Evolutionary conservation across 1,140 invertebrate genomes (phyloP).

Genomic region (Orussus abietinus): DNA sequence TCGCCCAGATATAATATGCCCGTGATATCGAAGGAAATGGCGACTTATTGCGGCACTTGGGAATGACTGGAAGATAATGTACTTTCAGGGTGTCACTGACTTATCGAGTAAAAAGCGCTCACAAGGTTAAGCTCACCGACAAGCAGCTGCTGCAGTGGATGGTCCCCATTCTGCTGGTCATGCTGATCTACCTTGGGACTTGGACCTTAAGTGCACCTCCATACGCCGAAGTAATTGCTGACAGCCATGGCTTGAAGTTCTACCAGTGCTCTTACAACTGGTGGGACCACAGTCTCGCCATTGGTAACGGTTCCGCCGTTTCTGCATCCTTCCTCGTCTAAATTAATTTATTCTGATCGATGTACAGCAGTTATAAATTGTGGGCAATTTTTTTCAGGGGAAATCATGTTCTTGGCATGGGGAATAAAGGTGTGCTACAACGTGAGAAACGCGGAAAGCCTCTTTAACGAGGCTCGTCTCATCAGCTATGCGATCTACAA

Average conservation of each 20-base stretch:
- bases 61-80: slow-evolving; percentile 1
- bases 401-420: slow-evolving; percentile 85
- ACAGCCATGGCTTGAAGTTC: slow-evolving; percentile 72
- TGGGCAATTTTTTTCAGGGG: slow-evolving; percentile 59
- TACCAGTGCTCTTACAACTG: slow-evolving; percentile 87
- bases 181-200: slow-evolving; percentile 82
- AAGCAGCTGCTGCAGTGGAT: slow-evolving; percentile 88
- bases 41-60: not conserved
- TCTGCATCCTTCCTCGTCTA: not conserved
- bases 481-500: slow-evolving; percentile 94
- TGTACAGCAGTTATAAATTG: not conserved
- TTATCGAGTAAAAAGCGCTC: slow-evolving; percentile 89
- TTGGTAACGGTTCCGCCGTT: slow-evolving; percentile 57
- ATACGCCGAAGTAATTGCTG: slow-evolving; percentile 69
- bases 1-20: too few relatives aligned
- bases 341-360: not conserved
- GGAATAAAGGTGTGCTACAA: slow-evolving; percentile 88
- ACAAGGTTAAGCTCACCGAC: slow-evolving; percentile 89
- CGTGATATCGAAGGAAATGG: slow-evolving; percentile 7
- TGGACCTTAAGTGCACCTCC: slow-evolving; percentile 85
- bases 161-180: slow-evolving; percentile 81
- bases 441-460: slow-evolving; percentile 84
- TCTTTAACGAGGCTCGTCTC: slow-evolving; percentile 87
- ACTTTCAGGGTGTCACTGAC: slow-evolving; percentile 78
- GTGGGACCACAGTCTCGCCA: slow-evolving; percentile 88